Conservation (phyloP, 2,888 invertebrate genomes). For the Podotricha telesiphe region DNA sequence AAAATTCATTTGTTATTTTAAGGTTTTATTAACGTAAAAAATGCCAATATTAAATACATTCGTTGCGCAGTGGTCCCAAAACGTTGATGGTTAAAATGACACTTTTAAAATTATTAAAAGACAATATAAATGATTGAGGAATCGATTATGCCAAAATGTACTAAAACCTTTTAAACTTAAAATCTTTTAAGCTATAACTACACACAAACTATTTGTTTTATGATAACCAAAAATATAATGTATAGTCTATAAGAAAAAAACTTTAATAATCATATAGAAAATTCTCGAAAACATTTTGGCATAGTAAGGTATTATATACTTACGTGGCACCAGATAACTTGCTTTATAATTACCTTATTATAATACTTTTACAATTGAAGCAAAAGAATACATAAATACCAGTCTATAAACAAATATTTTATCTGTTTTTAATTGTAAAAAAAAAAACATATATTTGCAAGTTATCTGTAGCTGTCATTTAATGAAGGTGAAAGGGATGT, state of each 20-base stretch:
- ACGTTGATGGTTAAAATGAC: constrained; percentile 9
- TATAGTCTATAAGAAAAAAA: neutral
- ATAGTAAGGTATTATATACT: constrained; percentile 11
- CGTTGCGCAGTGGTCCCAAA: constrained; percentile 30
- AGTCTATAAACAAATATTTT: neutral
- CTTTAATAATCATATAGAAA: neutral
- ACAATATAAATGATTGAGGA: neutral
- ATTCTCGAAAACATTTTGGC: constrained; percentile 2
- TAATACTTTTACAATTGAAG: neutral
- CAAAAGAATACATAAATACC: neutral
- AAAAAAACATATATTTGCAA: neutral
- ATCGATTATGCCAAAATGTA: constrained; percentile 12
- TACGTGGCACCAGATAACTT: constrained; percentile 11
- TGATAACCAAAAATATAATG: too few relatives aligned
- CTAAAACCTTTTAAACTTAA: too few relatives aligned
- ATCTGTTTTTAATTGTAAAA: neutral
- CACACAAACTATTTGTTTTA: neutral
- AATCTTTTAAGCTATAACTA: neutral
- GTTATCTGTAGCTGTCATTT: constrained; percentile 6
- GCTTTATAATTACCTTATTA: neutral
- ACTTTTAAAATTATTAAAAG: constrained; percentile 9
- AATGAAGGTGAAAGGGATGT: constrained; percentile 28
- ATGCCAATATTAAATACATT: neutral
- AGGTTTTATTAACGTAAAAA: neutral
- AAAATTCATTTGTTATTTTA: neutral